These are phyloP conservation scores for Lamellibrachia columna DNA, from an alignment of 2,888 invertebrate genomes.

Conservation along the genomic window DNA sequence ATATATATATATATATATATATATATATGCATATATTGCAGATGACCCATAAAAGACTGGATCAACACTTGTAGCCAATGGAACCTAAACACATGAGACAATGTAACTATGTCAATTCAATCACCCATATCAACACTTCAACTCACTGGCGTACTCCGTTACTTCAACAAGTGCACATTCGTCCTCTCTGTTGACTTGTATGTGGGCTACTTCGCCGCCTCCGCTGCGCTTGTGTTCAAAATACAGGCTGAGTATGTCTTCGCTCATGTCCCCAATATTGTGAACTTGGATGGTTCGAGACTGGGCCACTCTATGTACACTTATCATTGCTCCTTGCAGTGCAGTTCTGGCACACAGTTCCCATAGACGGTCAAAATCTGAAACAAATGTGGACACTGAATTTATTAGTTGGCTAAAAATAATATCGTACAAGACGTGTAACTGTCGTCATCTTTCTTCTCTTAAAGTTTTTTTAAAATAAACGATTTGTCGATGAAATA, in stretches of 20 bases:
- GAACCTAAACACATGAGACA: no score
- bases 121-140: not conserved
- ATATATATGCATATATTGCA: no score
- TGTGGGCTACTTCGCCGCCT: not conserved
- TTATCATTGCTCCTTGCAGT: slow-evolving; percentile 21
- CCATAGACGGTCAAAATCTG: not conserved
- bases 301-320: slow-evolving; percentile 22
- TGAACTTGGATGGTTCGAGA: slow-evolving; percentile 27
- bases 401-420: no score
- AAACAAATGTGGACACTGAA: not conserved
- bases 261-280: slow-evolving; percentile 7
- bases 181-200: not conserved
- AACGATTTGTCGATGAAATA: no score
- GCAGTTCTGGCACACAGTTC: not conserved
- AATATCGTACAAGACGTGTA: no score
- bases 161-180: not conserved
- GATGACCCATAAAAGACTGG: no score
- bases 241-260: slow-evolving; percentile 22
- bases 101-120: no score
- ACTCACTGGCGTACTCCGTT: not conserved
- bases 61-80: no score
- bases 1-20: no score
- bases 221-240: slow-evolving; percentile 23
- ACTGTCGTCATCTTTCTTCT: no score
- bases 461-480: no score